Percentiles rank a stretch among this genome's conserved stretches.
Evolutionary conservation across 2,888 invertebrate genomes (phyloP).

Genomic region (Selenia dentaria): DNA sequence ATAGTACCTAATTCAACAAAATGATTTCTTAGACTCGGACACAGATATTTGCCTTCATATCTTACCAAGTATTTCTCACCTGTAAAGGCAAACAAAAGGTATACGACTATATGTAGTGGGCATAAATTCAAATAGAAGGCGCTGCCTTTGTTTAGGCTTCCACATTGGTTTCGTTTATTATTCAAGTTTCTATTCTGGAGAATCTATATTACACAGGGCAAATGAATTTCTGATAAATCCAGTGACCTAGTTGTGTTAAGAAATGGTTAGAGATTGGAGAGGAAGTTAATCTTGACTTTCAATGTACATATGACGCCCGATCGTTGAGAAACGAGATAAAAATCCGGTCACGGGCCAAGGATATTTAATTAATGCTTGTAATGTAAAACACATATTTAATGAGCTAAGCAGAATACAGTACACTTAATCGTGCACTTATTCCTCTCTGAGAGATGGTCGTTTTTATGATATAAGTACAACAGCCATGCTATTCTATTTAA

Average conservation of each 20-base stretch:
- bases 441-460: too few species aligned
- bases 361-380: too few species aligned
- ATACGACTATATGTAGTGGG: conserved; percentile 5
- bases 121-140: conserved; percentile 19
- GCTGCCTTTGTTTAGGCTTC: conserved; percentile 27
- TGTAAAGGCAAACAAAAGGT: conserved; percentile 16
- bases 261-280: background rate
- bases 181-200: conserved; percentile 35
- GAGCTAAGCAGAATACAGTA: too few species aligned
- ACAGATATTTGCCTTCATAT: conserved; percentile 11
- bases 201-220: conserved; percentile 33
- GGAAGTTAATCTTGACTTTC: background rate
- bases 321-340: too few species aligned
- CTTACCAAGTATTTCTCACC: conserved; percentile 7
- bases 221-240: conserved; percentile 42
- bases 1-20: conserved; percentile 5
- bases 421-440: too few species aligned
- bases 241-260: conserved; percentile 38
- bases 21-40: conserved; percentile 23
- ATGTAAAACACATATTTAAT: too few species aligned
- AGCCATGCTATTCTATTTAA: too few species aligned
- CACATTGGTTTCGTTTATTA: conserved; percentile 32
- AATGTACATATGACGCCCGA: too few species aligned
- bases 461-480: too few species aligned
- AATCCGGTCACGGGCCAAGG: too few species aligned